Evolutionary conservation across 2,797 vertebrate genomes (phyloP), one percentile per base, ranked within the genome.

Genomic region (Acanthis flammea): DNA sequence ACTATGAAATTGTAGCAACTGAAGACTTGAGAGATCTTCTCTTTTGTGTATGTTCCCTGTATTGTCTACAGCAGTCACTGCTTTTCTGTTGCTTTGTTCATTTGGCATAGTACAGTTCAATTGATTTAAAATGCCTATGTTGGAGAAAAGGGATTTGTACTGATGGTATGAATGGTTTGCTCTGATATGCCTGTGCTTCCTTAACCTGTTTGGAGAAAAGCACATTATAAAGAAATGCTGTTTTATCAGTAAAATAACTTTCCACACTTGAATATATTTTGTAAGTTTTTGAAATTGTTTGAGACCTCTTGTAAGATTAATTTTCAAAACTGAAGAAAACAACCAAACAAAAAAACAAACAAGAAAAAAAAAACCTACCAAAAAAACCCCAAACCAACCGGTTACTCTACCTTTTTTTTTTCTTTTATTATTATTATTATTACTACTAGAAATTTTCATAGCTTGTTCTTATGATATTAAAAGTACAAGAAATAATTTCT

Each of bases 201-300:
- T 92, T 92, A 45, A 63, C 61, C 58, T 70, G 55, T 61, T 16
- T 45, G 66, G 60, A 89, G 55, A 84, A 90, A 94, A 94, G 81
- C 77, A 83, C 48, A 23, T 91, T 58, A 33, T 74, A 55, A 84
- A 88, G 85, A 90, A 82, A 91, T 84, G 81, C 51, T 95, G 79
- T 53, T 96, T 91, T 94, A 73, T 63, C 60, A 81, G 85, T 89
- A 65, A 92, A 91, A 68, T 89, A 75, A 75, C 63, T 95, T 95
- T 86, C 75, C 57, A 77, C 70, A 60, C 63, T 92, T 94, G 70
- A 91, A 78, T 93, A 65, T 95, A 78, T 96, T 96, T 97, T 94
- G 60, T 96, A 96, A 88, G 39, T 55, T 96, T 95, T 88, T 90
- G 22, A 74, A 95, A 78, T 91, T 91, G 76, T 94, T 95, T 58